Percentiles rank a stretch among this genome's conserved stretches.
Evolutionary conservation across 2,113 vertebrate genomes (phyloP).

Genomic region (Oncorhynchus keta): DNA sequence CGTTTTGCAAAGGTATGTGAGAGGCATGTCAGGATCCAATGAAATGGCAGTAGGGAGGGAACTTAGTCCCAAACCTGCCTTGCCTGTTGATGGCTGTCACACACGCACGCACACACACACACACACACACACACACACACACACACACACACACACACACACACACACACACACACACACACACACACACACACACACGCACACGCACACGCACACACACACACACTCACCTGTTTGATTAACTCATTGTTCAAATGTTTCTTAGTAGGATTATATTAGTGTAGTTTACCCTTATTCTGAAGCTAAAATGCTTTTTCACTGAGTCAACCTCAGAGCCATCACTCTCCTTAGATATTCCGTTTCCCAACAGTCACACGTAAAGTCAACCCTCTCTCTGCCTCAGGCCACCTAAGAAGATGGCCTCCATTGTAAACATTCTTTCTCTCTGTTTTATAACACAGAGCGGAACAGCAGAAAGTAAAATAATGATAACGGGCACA

Average conservation of each 20-base stretch:
- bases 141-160: not conserved
- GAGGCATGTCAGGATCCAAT: constrained; percentile 58
- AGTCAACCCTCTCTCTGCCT: constrained; percentile 33
- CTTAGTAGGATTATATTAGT: too few species aligned
- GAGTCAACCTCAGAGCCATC: not conserved
- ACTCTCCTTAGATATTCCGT: constrained; percentile 29
- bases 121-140: not conserved
- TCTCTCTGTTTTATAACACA: constrained; percentile 60
- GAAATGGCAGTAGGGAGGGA: constrained; percentile 39
- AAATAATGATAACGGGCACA: constrained; percentile 73
- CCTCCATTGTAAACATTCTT: constrained; percentile 64
- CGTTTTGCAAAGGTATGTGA: not conserved
- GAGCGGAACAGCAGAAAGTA: constrained; percentile 56
- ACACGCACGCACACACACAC: too few species aligned
- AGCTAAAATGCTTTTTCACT: constrained; percentile 4
- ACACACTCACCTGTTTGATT: not conserved
- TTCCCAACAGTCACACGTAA: constrained; percentile 41
- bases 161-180: not conserved
- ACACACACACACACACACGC: not conserved
- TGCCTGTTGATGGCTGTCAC: constrained; percentile 17
- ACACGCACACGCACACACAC: not conserved
- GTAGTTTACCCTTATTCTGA: not conserved
- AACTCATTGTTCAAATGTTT: too few species aligned
- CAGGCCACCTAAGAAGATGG: constrained; percentile 81
- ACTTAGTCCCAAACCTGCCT: constrained; percentile 8